A percentile compares a stretch with the other conserved stretches of the same genome.
phyloP scores from a whole-genome alignment of 2,888 invertebrate genomes.

The Nymphalis c-album region DNA sequence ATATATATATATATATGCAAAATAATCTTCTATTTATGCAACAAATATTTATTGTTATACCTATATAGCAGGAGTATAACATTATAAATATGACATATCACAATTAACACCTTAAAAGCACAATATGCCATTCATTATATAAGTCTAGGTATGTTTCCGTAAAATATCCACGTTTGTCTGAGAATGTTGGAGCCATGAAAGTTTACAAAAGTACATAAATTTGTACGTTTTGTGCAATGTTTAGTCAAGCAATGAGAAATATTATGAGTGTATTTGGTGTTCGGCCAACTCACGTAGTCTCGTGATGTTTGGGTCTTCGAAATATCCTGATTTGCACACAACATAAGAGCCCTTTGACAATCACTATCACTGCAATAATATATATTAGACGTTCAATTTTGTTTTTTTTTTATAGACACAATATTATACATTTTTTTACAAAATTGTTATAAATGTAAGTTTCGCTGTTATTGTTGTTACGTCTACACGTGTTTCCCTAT shows the following conservation, averaged over 20 bases:
- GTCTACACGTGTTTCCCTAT: conserved; percentile 12
- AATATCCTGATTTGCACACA: conserved; percentile 27
- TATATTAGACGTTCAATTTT: neutral
- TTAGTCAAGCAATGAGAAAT: conserved; percentile 43
- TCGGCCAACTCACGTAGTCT: conserved; percentile 50
- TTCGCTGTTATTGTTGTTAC: neutral
- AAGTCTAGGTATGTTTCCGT: conserved; percentile 26
- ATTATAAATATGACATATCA: neutral
- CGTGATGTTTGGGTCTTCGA: conserved; percentile 37
- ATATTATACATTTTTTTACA: too few relatives aligned
- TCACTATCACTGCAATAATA: neutral
- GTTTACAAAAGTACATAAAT: conserved; percentile 40
- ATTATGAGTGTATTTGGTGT: conserved; percentile 47
- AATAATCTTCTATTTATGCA: too few relatives aligned
- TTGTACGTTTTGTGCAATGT: conserved; percentile 40
- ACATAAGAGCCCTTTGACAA: conserved; percentile 7
- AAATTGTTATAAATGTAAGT: too few relatives aligned
- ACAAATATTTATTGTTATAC: too few relatives aligned
- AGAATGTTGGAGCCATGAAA: conserved; percentile 39
- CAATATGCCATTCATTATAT: conserved; percentile 26
- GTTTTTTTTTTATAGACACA: neutral
- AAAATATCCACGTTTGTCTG: conserved; percentile 35
- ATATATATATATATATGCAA: too few relatives aligned
- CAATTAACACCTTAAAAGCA: conserved; percentile 5
- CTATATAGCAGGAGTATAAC: too few relatives aligned